Conservation (phyloP, 2,797 vertebrate species). For the Hippoglossus hippoglossus region DNA sequence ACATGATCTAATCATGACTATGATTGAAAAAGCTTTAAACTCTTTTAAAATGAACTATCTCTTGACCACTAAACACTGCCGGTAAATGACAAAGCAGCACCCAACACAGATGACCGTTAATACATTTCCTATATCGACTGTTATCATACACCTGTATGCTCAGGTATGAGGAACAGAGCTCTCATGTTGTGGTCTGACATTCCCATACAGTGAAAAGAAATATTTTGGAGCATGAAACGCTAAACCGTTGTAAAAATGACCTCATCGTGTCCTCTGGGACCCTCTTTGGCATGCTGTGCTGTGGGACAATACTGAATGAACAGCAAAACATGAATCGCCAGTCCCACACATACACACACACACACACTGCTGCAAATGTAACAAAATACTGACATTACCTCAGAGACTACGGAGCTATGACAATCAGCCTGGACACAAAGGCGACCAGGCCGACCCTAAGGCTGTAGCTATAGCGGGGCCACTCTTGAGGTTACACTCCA, state of each 20-base stretch:
- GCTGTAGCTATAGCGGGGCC: conserved; percentile 47
- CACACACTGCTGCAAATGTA: conserved; percentile 62
- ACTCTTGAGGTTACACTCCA: conserved; percentile 45
- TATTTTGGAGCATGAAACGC: conserved; percentile 76
- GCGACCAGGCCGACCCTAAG: conserved; percentile 52
- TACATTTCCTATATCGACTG: neutral
- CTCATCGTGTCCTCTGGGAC: conserved; percentile 74
- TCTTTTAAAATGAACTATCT: too few species aligned
- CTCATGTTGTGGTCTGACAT: conserved; percentile 43
- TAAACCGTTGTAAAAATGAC: conserved; percentile 77
- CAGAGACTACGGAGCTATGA: conserved; percentile 68
- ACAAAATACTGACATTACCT: conserved; percentile 79
- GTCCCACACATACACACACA: conserved; percentile 42
- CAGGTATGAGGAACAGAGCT: conserved; percentile 23
- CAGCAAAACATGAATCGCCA: conserved; percentile 73
- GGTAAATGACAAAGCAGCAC: conserved; percentile 7
- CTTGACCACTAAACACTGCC: neutral
- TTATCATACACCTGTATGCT: conserved; percentile 36
- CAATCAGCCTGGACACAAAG: conserved; percentile 68
- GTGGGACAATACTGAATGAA: conserved; percentile 77
- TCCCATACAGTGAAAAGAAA: conserved; percentile 67
- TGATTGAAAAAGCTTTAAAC: too few species aligned
- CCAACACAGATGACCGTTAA: neutral
- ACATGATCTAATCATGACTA: too few species aligned
- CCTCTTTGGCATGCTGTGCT: conserved; percentile 71